phyloP scores from a whole-genome alignment of 2,888 invertebrate genomes.

The Athripsodes cinereus region DNA sequence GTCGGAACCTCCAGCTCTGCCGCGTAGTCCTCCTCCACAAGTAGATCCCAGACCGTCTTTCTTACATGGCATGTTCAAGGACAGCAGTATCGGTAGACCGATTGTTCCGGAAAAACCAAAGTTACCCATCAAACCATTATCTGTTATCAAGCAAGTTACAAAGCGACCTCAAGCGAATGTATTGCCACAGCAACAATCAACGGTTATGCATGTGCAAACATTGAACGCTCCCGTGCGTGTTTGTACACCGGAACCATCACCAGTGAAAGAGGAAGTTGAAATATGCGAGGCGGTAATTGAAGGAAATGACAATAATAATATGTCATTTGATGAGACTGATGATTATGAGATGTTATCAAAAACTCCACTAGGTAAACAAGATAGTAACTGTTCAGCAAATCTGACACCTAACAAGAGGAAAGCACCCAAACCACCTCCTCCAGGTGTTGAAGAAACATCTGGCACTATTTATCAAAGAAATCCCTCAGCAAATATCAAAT shows the following conservation, averaged over 20 bases:
- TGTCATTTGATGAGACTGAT: constrained; percentile 17
- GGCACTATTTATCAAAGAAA: constrained; percentile 56
- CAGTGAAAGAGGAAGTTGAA: constrained; percentile 42
- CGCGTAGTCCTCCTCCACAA: constrained; percentile 59
- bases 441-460: constrained; percentile 43
- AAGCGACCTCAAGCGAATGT: constrained; percentile 31
- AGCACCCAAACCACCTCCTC: constrained; percentile 69
- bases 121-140: constrained; percentile 48
- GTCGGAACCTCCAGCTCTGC: constrained; percentile 62
- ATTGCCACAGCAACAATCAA: constrained; percentile 41
- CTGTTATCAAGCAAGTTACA: constrained; percentile 48
- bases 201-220: constrained; percentile 49
- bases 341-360: constrained; percentile 33
- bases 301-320: constrained; percentile 17
- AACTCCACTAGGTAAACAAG: constrained; percentile 50
- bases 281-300: constrained; percentile 7
- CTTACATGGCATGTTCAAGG: constrained; percentile 58
- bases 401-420: constrained; percentile 61
- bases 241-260: constrained; percentile 31
- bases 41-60: constrained; percentile 61
- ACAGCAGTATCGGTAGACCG: constrained; percentile 50
- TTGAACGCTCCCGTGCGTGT: constrained; percentile 31
- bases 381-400: constrained; percentile 48
- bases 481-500: constrained; percentile 48
- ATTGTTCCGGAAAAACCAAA: constrained; percentile 68